phyloP scores from a whole-genome alignment of 1,140 invertebrate species.

The Atta colombica region DNA sequence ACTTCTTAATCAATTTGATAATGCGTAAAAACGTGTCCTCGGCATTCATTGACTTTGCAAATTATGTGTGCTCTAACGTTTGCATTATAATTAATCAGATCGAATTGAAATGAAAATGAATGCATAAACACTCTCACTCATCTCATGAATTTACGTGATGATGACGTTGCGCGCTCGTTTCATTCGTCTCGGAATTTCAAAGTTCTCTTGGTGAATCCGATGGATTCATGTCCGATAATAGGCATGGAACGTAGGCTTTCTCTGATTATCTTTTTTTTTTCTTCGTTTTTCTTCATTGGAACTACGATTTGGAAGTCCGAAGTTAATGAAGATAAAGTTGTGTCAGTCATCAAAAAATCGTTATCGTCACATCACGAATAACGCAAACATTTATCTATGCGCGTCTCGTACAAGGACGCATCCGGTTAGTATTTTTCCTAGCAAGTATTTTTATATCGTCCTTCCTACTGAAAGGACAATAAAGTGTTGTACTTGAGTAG shows the following conservation, averaged over 20 bases:
- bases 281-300: background rate
- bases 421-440: background rate
- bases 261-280: background rate
- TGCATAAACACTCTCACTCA: background rate
- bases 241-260: background rate
- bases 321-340: background rate
- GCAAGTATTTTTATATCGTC: slow-evolving; percentile 15
- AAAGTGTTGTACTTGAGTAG: background rate
- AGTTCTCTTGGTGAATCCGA: background rate
- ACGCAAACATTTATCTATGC: slow-evolving; percentile 48
- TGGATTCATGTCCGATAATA: background rate
- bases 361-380: slow-evolving; percentile 39
- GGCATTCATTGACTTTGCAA: slow-evolving; percentile 16
- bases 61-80: background rate
- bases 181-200: background rate
- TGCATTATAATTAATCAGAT: slow-evolving; percentile 6
- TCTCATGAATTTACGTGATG: slow-evolving; percentile 4
- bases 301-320: background rate
- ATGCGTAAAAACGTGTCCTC: background rate
- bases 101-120: background rate
- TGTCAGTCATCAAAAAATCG: slow-evolving; percentile 19
- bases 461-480: background rate
- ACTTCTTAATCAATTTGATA: background rate
- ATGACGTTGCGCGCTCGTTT: background rate
- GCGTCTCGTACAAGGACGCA: background rate